Conservation (phyloP, 1,140 invertebrate genomes). For the Pseudobourletiella spinata region DNA sequence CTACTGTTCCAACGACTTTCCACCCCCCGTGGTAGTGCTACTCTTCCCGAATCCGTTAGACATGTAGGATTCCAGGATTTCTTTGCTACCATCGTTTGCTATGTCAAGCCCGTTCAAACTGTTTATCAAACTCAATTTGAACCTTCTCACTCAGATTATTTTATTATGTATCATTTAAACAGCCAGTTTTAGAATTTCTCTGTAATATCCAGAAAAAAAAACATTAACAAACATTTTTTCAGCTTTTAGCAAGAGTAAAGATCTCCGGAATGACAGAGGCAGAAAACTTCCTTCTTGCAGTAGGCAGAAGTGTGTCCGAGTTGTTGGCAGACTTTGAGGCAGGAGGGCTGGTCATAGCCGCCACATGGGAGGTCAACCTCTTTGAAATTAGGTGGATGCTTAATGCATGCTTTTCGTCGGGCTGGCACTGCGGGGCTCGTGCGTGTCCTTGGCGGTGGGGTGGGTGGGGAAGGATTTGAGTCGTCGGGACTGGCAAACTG, state of each 20-base stretch:
- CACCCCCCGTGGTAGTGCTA: no score
- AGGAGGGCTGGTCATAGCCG: slow-evolving; percentile 20
- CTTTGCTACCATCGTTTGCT: no score
- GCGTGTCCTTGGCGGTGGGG: neutral
- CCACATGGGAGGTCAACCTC: slow-evolving; percentile 28
- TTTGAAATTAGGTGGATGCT: slow-evolving; percentile 34
- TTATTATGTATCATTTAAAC: no score
- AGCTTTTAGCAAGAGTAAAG: slow-evolving; percentile 26
- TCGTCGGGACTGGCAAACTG: neutral
- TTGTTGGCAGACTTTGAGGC: slow-evolving; percentile 21
- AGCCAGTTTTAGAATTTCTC: no score
- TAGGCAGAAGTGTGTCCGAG: slow-evolving; percentile 21
- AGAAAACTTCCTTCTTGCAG: slow-evolving; percentile 31
- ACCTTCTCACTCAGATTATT: no score
- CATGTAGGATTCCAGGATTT: no score
- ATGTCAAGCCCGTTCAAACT: no score
- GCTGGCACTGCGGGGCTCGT: slow-evolving; percentile 7
- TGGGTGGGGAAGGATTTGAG: neutral
- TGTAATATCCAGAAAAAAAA: no score
- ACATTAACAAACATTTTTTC: slow-evolving; percentile 13
- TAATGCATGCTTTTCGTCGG: slow-evolving; percentile 28
- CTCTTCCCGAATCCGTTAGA: no score
- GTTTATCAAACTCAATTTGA: no score
- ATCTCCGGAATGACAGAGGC: slow-evolving; percentile 30
- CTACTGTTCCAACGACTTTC: no score